A percentile compares a stretch with the other conserved stretches of the same genome.
Evolutionary conservation across 2,797 vertebrate species (phyloP).

Genomic region (Aeoliscus strigatus): DNA sequence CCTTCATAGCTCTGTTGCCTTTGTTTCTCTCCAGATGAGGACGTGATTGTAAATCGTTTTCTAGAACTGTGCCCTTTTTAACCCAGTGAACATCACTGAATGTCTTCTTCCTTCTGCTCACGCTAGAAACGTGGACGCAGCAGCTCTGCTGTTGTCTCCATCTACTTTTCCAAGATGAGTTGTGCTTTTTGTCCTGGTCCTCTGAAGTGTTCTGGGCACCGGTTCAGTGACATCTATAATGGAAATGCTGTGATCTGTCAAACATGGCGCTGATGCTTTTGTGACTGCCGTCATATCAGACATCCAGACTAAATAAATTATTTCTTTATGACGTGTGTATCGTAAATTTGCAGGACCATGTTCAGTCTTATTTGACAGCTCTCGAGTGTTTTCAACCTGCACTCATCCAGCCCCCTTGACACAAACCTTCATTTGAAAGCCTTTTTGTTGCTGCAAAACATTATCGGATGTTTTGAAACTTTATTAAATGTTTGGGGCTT

Average conservation of each 20-base stretch:
- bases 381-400: background rate
- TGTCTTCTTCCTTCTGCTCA: slow-evolving; percentile 30
- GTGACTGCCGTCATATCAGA: slow-evolving; percentile 42
- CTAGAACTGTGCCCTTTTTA: slow-evolving; percentile 35
- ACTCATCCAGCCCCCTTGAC: background rate
- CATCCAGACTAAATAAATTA: slow-evolving; percentile 69
- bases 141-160: slow-evolving; percentile 34
- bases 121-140: slow-evolving; percentile 12
- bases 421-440: no score
- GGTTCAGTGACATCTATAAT: slow-evolving; percentile 26
- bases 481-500: slow-evolving; percentile 56
- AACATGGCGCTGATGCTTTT: slow-evolving; percentile 34
- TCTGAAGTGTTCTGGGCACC: slow-evolving; percentile 34
- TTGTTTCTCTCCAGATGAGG: slow-evolving; percentile 36
- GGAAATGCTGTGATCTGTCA: slow-evolving; percentile 24
- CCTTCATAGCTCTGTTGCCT: slow-evolving; percentile 14
- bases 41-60: slow-evolving; percentile 64
- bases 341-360: no score
- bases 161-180: slow-evolving; percentile 3
- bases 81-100: slow-evolving; percentile 35
- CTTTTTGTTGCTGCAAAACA: background rate
- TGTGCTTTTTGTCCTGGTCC: slow-evolving; percentile 6
- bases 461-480: slow-evolving; percentile 27
- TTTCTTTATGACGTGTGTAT: slow-evolving; percentile 52
- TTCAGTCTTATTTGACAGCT: background rate